Evolutionary conservation across 1,140 invertebrate species (phyloP), one percentile per base, ranked within the genome.

Genomic region (Spodoptera litura): DNA sequence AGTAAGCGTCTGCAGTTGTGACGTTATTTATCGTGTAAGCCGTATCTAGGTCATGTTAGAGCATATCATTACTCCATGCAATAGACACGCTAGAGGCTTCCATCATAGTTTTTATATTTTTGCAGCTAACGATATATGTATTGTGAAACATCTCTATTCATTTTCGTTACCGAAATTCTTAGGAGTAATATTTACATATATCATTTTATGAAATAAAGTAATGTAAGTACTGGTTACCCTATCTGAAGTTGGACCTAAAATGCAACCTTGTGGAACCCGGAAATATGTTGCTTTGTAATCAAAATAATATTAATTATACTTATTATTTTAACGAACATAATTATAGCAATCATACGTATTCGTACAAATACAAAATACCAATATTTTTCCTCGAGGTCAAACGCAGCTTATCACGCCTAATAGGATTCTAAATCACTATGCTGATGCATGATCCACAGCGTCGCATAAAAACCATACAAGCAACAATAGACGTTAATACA

Each of bases 21-120:
- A 53, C 49, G 66, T 53, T 49, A 70, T 25, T 70, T 70, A 70
- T 27, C 66, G 66, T n/a, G 52, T 70, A 53, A 70, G 49, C 20
- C 25, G 49, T 52, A 53, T 70, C 66, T 70, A 20, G 66, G 66
- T 70, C 66, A 70, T 13, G 49, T 70, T 68, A 12, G 20, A 31
- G 25, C 12, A 70, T 31, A 70, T 53, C 20, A 70, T 70, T 52
- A 9, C 27, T 52, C 27, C 51, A 25, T 49, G 52, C 52, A 31
- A 31, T n/a, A 44, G 64, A 68, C 51, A 70, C 49, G 49, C 2
- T 12, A 61, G 20, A 25, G 53, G 66, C 20, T 27, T 52, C 25
- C 27, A 70, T 13, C 13, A 49, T 27, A 12, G 38, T 44, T 44
- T 44, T 31, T 5, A 31, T 31, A 31, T 31, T 31, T 44, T 6